Evolutionary conservation across 2,888 invertebrate species (phyloP).

Genomic region (Euphydryas editha): DNA sequence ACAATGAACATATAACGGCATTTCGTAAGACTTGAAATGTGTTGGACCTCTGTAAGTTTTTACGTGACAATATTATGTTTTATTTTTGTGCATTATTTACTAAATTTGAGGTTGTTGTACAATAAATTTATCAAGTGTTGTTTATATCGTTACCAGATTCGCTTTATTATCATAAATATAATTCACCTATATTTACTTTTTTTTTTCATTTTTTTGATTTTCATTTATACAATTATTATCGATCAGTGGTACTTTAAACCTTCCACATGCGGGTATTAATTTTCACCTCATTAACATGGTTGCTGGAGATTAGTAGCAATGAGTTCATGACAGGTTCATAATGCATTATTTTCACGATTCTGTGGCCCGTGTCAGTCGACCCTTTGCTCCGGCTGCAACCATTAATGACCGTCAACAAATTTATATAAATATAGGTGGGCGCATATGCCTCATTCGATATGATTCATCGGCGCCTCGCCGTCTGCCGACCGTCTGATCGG

Average conservation of each 20-base stretch:
- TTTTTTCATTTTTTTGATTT: background rate
- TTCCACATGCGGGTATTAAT: background rate
- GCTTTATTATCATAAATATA: too few relatives aligned
- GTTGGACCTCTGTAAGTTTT: too few relatives aligned
- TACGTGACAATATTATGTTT: too few relatives aligned
- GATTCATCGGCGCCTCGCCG: slow-evolving; percentile 81
- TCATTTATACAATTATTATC: background rate
- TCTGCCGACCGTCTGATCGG: slow-evolving; percentile 77
- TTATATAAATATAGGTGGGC: slow-evolving; percentile 70
- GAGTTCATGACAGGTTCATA: background rate
- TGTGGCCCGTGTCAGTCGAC: slow-evolving; percentile 55
- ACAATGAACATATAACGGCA: too few relatives aligned
- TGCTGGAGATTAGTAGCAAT: slow-evolving; percentile 1
- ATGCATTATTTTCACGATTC: slow-evolving; percentile 21
- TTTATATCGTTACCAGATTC: too few relatives aligned
- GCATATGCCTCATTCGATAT: slow-evolving; percentile 75
- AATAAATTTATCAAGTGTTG: too few relatives aligned
- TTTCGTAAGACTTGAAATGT: too few relatives aligned
- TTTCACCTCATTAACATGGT: background rate
- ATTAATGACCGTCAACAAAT: slow-evolving; percentile 79
- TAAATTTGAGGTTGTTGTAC: too few relatives aligned
- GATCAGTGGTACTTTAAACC: background rate
- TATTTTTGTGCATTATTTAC: too few relatives aligned
- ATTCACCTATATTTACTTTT: background rate
- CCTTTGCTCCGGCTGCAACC: slow-evolving; percentile 59